These are phyloP conservation scores for Venustaconcha ellipsiformis DNA, from an alignment of 1,140 invertebrate genomes.

Conservation along the genomic window DNA sequence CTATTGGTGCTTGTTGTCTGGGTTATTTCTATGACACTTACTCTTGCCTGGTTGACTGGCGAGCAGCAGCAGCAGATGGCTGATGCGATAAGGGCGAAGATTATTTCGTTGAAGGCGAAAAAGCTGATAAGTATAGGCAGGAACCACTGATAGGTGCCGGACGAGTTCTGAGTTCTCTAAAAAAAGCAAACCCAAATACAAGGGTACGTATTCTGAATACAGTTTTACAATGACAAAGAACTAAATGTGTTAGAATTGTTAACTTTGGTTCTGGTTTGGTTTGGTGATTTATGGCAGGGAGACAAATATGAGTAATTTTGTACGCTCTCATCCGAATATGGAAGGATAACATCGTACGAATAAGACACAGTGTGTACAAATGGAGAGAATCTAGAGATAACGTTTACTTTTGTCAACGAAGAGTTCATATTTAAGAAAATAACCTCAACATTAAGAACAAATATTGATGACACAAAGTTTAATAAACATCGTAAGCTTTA, in stretches of 20 bases:
- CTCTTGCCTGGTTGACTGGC: slow-evolving; percentile 30
- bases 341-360: too few species aligned
- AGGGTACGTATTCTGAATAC: not conserved
- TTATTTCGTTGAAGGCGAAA: slow-evolving; percentile 44
- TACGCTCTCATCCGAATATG: too few species aligned
- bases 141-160: slow-evolving; percentile 34
- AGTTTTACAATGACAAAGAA: not conserved
- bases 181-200: not conserved
- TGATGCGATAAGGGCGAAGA: slow-evolving; percentile 33
- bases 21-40: not conserved
- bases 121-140: slow-evolving; percentile 40
- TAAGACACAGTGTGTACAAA: too few species aligned
- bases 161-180: slow-evolving; percentile 4
- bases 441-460: too few species aligned
- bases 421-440: too few species aligned
- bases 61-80: slow-evolving; percentile 48
- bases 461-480: too few species aligned
- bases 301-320: not conserved
- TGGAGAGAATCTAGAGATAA: too few species aligned
- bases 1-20: too few species aligned
- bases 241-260: not conserved
- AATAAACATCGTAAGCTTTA: too few species aligned
- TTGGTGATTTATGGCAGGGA: not conserved
- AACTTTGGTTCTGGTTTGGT: not conserved
- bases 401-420: too few species aligned